These are phyloP conservation scores for Tetraneura akinire DNA, from an alignment of 1,140 invertebrate species.

Conservation along the genomic window DNA sequence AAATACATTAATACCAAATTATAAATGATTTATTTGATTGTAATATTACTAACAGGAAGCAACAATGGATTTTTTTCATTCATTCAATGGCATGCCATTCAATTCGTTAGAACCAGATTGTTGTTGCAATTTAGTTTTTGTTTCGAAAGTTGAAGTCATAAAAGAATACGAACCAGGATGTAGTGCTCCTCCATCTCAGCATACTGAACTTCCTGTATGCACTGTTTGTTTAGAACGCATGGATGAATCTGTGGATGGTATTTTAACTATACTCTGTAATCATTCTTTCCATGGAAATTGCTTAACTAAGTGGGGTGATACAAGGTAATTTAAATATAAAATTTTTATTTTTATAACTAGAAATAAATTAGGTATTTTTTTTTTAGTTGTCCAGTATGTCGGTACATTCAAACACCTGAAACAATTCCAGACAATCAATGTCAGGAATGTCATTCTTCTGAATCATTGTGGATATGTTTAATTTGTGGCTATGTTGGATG, in stretches of 20 bases:
- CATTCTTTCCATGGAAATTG: conserved; percentile 97
- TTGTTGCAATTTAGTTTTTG: conserved; percentile 92
- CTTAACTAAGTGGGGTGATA: conserved; percentile 94
- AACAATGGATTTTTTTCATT: conserved; percentile 88
- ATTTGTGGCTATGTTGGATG: conserved; percentile 99
- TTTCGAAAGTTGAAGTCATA: conserved; percentile 84
- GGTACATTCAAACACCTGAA: conserved; percentile 93
- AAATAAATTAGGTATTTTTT: conserved; percentile 36
- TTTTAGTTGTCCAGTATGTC: conserved; percentile 68
- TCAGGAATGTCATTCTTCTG: conserved; percentile 74
- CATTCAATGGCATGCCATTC: conserved; percentile 89
- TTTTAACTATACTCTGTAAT: conserved; percentile 97
- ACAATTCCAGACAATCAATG: conserved; percentile 79
- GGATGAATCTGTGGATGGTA: conserved; percentile 97
- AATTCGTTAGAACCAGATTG: conserved; percentile 89
- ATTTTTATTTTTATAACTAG: background rate
- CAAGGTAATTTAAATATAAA: conserved; percentile 61
- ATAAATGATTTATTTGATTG: conserved; percentile 56
- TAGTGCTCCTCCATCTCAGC: conserved; percentile 68
- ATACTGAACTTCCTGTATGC: conserved; percentile 96
- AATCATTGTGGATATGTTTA: conserved; percentile 97
- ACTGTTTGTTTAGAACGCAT: conserved; percentile 95
- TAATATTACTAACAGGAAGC: conserved; percentile 65
- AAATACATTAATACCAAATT: too few species aligned
- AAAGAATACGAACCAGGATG: conserved; percentile 67